phyloP scores from a whole-genome alignment of 2,797 vertebrate species.

The Eulemur rubriventer region DNA sequence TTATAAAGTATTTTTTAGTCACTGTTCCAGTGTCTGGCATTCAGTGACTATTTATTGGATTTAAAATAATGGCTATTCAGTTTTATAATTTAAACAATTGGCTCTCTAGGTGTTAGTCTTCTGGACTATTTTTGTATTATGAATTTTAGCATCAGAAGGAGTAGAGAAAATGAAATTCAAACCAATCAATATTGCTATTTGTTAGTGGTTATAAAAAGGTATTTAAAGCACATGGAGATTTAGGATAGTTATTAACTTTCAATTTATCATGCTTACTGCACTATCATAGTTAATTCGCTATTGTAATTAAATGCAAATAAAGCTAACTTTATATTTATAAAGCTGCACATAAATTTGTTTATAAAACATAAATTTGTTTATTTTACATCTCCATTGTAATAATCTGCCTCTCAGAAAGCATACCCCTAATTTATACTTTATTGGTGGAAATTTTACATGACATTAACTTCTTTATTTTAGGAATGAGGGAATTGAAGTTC shows the following conservation, averaged over 20 bases:
- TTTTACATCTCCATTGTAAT: neutral
- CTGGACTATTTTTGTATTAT: conserved; percentile 2
- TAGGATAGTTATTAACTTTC: neutral
- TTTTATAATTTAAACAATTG: conserved; percentile 24
- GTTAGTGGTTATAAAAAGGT: neutral
- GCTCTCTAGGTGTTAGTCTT: neutral
- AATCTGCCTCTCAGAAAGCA: conserved; percentile 38
- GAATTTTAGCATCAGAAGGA: conserved; percentile 23
- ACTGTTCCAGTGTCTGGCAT: neutral
- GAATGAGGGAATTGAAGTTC: conserved; percentile 92
- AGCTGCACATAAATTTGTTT: conserved; percentile 45
- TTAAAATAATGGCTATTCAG: conserved; percentile 28
- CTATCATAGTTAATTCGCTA: neutral
- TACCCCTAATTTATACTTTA: neutral
- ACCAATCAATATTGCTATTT: neutral
- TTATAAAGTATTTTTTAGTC: conserved; percentile 12
- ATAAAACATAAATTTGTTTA: neutral
- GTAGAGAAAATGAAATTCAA: conserved; percentile 49
- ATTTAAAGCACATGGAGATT: conserved; percentile 35
- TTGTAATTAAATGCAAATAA: conserved; percentile 43
- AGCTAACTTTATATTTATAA: conserved; percentile 26
- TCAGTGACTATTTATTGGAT: neutral
- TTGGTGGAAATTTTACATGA: neutral
- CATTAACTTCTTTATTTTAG: conserved; percentile 83
- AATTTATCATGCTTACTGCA: neutral